Evolutionary conservation across 2,888 invertebrate genomes (phyloP).

Genomic region (Eretmocerus hayati): DNA sequence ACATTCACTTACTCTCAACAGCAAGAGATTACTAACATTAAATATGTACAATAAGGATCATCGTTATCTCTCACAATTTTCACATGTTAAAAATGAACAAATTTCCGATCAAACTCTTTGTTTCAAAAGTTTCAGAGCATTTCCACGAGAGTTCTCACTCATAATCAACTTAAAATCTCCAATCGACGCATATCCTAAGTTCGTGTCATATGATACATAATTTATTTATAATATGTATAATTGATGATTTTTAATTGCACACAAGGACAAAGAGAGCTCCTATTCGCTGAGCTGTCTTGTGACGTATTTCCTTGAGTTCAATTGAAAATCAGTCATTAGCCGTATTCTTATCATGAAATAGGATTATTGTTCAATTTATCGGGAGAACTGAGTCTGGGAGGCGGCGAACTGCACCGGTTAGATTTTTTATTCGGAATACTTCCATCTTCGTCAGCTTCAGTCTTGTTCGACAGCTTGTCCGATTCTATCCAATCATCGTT

Average conservation of each 20-base stretch:
- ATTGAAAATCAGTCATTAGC: conserved; percentile 11
- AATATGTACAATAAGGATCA: too few species aligned
- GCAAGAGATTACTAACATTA: too few species aligned
- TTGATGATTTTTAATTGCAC: conserved; percentile 16
- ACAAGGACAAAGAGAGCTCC: conserved; percentile 7
- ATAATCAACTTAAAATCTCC: too few species aligned
- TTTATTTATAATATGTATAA: too few species aligned
- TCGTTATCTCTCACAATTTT: too few species aligned
- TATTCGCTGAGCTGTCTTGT: conserved; percentile 12
- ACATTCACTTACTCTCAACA: too few species aligned
- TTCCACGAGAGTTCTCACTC: too few species aligned
- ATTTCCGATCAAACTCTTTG: too few species aligned
- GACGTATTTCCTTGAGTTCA: background rate
- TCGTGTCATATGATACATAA: too few species aligned
- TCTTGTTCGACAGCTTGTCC: conserved; percentile 25
- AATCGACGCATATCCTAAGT: too few species aligned
- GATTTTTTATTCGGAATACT: conserved; percentile 28
- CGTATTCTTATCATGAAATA: conserved; percentile 23
- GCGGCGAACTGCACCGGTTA: conserved; percentile 15
- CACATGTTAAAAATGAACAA: too few species aligned
- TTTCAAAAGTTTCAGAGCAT: too few species aligned
- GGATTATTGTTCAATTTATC: conserved; percentile 31
- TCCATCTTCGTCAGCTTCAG: conserved; percentile 27
- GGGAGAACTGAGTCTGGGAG: conserved; percentile 10
- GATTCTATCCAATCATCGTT: conserved; percentile 18